phyloP scores from a whole-genome alignment of 2,113 vertebrate genomes.

The Lagopus muta region DNA sequence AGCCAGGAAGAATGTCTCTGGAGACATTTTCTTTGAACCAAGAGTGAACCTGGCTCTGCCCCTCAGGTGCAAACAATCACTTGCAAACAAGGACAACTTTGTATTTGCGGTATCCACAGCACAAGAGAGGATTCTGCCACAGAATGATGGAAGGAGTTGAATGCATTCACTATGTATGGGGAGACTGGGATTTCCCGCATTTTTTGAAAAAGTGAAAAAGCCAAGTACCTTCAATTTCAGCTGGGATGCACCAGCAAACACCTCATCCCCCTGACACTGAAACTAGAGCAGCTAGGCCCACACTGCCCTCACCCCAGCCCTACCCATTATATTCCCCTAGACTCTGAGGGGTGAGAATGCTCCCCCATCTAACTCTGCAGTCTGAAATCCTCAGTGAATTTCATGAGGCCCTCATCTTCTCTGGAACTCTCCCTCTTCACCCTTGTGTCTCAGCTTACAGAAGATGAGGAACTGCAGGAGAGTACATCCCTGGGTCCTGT shows the following conservation, averaged over 20 bases:
- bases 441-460: neutral
- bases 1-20: neutral
- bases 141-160: rapidly evolving
- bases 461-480: neutral
- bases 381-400: neutral
- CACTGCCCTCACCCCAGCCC: rapidly evolving
- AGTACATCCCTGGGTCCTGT: neutral
- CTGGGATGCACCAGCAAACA: neutral
- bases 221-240: rapidly evolving
- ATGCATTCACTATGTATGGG: rapidly evolving
- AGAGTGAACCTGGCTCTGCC: rapidly evolving
- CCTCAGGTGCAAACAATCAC: rapidly evolving
- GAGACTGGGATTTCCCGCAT: rapidly evolving
- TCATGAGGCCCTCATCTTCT: neutral
- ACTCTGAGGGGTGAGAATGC: too few relatives aligned
- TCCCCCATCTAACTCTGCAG: neutral
- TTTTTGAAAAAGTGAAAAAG: neutral
- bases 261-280: neutral
- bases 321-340: neutral
- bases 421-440: neutral
- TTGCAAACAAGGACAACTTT: neutral
- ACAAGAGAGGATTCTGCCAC: rapidly evolving
- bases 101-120: rapidly evolving
- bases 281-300: neutral
- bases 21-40: neutral